A percentile compares a stretch with the other conserved stretches of the same genome.
phyloP scores from a whole-genome alignment of 2,797 vertebrate species.

The Pseudochirops cupreus region DNA sequence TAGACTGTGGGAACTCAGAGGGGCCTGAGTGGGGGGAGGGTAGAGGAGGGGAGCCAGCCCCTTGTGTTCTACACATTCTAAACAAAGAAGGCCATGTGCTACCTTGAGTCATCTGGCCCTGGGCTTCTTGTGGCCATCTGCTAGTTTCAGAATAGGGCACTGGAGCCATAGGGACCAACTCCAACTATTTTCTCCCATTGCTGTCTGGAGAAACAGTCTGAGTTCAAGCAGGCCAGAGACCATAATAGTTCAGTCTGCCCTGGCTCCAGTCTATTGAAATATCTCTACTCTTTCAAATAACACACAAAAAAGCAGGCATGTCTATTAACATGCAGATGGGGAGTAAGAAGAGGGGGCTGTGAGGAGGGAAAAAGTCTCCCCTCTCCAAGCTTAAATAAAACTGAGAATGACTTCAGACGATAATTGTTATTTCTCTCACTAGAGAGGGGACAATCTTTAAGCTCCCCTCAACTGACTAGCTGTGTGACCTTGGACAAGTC shows the following conservation, averaged over 20 bases:
- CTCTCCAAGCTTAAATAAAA: not conserved
- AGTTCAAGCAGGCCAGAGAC: not conserved
- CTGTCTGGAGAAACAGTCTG: not conserved
- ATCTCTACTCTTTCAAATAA: not conserved
- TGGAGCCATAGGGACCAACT: not conserved
- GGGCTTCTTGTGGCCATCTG: not conserved
- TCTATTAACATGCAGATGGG: not conserved
- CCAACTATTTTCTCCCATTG: not conserved
- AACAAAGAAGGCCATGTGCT: not conserved
- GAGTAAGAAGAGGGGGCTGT: not conserved
- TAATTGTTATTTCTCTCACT: not conserved
- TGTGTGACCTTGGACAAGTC: not conserved
- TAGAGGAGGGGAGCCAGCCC: not conserved
- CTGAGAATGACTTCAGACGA: not conserved
- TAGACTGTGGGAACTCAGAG: not conserved
- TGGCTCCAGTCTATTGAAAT: not conserved
- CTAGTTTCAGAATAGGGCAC: conserved; percentile 5
- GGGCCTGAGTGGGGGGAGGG: not conserved
- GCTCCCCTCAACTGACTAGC: not conserved
- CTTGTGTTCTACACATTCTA: not conserved
- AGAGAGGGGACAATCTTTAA: not conserved
- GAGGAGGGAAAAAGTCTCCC: not conserved
- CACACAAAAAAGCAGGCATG: not conserved
- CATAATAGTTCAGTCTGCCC: not conserved
- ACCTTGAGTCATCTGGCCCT: not conserved